Conservation (phyloP, 1,140 invertebrate genomes). For the Heliconius nattereri region DNA sequence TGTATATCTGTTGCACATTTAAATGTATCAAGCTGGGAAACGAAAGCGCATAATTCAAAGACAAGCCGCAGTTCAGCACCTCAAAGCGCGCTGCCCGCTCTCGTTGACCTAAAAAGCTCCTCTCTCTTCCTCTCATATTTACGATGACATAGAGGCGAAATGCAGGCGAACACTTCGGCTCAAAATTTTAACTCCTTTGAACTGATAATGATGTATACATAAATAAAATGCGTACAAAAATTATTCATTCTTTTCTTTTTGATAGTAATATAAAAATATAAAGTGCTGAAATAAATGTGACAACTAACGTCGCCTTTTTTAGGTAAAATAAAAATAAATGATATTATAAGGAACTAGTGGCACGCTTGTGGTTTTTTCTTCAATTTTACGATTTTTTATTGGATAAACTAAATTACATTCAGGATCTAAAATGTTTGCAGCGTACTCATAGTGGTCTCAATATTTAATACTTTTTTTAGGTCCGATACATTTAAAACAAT, state of each 20-base stretch:
- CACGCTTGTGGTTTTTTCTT: too few relatives aligned
- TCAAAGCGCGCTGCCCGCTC: slow-evolving; percentile 25
- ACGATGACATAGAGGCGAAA: slow-evolving; percentile 13
- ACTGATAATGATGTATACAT: neutral
- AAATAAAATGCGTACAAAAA: neutral
- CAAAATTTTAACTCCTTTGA: neutral
- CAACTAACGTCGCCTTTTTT: neutral
- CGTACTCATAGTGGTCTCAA: too few relatives aligned
- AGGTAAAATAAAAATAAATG: neutral
- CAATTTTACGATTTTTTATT: too few relatives aligned
- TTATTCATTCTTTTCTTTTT: neutral
- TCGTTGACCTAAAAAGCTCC: slow-evolving; percentile 27
- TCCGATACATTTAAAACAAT: too few relatives aligned
- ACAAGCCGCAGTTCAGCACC: slow-evolving; percentile 26
- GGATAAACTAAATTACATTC: too few relatives aligned
- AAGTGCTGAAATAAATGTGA: neutral
- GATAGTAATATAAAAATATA: neutral
- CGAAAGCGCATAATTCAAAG: slow-evolving; percentile 27
- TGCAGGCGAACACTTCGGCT: neutral
- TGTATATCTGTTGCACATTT: neutral
- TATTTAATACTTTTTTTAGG: too few relatives aligned
- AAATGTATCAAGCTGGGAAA: slow-evolving; percentile 7
- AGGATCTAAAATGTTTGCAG: too few relatives aligned
- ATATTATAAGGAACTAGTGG: too few relatives aligned
- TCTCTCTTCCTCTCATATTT: slow-evolving; percentile 22